Percentiles rank a stretch among this genome's conserved stretches.
phyloP scores from a whole-genome alignment of 2,797 vertebrate species.

The Arremon brunneinucha region DNA sequence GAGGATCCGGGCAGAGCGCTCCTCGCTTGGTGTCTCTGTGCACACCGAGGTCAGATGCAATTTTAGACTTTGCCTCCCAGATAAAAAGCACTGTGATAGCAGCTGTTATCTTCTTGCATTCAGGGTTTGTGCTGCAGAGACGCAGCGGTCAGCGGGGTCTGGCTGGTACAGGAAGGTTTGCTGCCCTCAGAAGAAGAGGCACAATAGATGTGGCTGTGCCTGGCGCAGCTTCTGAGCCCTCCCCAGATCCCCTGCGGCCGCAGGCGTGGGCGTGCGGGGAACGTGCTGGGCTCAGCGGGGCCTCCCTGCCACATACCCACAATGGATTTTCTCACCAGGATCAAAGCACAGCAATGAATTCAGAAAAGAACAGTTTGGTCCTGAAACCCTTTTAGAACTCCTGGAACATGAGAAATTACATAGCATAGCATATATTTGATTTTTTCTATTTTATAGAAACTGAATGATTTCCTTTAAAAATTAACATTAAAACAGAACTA shows the following conservation, averaged over 20 bases:
- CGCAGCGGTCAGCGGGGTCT: background rate
- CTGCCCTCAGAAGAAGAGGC: background rate
- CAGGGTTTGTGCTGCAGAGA: background rate
- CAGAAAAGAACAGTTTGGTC: background rate
- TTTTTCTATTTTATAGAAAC: background rate
- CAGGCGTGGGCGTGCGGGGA: rapidly evolving
- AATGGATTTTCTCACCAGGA: background rate
- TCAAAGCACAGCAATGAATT: background rate
- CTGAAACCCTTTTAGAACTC: background rate
- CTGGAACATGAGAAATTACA: background rate
- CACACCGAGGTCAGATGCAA: background rate
- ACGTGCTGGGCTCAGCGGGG: background rate
- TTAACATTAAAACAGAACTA: background rate
- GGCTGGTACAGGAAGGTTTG: background rate
- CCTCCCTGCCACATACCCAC: background rate
- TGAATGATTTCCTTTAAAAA: background rate
- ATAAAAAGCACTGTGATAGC: background rate
- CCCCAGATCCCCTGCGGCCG: rapidly evolving
- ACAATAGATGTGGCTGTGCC: background rate
- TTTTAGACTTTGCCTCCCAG: constrained; percentile 6
- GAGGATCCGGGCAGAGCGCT: background rate
- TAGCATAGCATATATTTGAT: background rate
- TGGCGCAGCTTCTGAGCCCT: background rate
- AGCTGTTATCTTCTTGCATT: background rate
- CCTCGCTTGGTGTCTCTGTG: background rate